phyloP scores from a whole-genome alignment of 2,888 invertebrate genomes.

The Orchesella flavescens region DNA sequence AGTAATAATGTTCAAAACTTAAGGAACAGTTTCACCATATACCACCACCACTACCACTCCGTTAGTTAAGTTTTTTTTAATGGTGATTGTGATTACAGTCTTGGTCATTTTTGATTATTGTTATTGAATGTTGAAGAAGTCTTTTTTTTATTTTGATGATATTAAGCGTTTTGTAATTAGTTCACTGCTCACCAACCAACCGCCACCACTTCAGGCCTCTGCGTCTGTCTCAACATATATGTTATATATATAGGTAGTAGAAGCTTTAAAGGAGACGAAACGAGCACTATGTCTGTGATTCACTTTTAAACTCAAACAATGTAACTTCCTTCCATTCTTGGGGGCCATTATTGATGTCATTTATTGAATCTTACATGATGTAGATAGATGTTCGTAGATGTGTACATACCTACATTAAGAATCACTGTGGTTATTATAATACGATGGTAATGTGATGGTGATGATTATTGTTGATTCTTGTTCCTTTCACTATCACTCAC shows the following conservation, averaged over 20 bases:
- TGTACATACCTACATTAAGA: not conserved
- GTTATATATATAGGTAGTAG: not conserved
- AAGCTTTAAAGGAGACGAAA: not conserved
- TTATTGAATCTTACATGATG: not conserved
- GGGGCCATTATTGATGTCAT: not conserved
- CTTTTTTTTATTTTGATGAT: constrained; percentile 4
- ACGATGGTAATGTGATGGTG: not conserved
- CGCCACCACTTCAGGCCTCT: constrained; percentile 1
- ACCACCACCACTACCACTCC: no score
- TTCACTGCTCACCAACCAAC: constrained; percentile 25
- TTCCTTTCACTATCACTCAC: constrained; percentile 35
- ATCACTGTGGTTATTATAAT: not conserved
- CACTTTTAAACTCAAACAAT: not conserved
- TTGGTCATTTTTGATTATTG: constrained; percentile 17
- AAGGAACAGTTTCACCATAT: constrained; percentile 24
- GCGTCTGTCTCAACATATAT: not conserved
- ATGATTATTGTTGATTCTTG: not conserved
- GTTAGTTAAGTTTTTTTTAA: constrained; percentile 11
- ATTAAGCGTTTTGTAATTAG: constrained; percentile 24
- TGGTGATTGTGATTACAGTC: constrained; percentile 22
- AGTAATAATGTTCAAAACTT: constrained; percentile 33
- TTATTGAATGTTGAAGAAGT: constrained; percentile 10
- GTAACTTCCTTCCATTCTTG: constrained; percentile 5
- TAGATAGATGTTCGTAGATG: not conserved
- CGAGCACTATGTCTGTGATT: not conserved